Percentiles rank a stretch among this genome's conserved stretches.
phyloP scores from a whole-genome alignment of 2,797 vertebrate genomes.

The Silurus aristotelis region DNA sequence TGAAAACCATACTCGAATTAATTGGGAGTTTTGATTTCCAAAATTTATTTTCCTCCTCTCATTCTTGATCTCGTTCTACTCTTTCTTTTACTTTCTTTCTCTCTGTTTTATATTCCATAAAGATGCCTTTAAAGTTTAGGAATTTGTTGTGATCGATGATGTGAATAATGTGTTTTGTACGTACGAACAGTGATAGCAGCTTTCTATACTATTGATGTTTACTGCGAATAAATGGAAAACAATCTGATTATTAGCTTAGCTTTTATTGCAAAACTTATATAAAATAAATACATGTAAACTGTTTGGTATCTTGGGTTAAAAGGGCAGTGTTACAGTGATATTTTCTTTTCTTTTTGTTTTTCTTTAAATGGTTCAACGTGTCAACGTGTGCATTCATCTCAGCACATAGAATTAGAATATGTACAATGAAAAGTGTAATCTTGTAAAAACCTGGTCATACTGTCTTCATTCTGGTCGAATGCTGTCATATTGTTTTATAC shows the following conservation, averaged over 20 bases:
- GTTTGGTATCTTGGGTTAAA: conserved; percentile 79
- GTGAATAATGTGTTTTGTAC: conserved; percentile 84
- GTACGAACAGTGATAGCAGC: conserved; percentile 78
- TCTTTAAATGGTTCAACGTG: conserved; percentile 66
- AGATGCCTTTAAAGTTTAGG: conserved; percentile 82
- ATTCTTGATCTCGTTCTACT: conserved; percentile 38
- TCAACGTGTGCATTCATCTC: conserved; percentile 80
- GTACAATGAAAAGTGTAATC: conserved; percentile 77
- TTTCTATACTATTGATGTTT: conserved; percentile 83
- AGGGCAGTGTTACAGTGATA: conserved; percentile 77
- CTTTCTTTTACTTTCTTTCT: conserved; percentile 29
- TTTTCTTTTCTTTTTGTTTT: conserved; percentile 63
- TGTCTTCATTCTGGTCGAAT: conserved; percentile 78
- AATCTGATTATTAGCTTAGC: conserved; percentile 56
- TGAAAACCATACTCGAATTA: conserved; percentile 47
- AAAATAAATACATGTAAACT: conserved; percentile 75
- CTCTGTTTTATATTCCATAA: conserved; percentile 73
- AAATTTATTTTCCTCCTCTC: conserved; percentile 29
- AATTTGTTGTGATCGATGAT: conserved; percentile 79
- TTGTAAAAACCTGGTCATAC: conserved; percentile 77
- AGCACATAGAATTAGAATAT: conserved; percentile 78
- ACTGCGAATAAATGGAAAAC: conserved; percentile 63
- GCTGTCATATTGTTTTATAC: conserved; percentile 93
- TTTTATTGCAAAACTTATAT: conserved; percentile 70
- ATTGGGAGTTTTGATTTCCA: conserved; percentile 39